Evolutionary conservation across 2,888 invertebrate species (phyloP), one percentile per base, ranked within the genome.

Genomic region (Drosophila macrospina): DNA sequence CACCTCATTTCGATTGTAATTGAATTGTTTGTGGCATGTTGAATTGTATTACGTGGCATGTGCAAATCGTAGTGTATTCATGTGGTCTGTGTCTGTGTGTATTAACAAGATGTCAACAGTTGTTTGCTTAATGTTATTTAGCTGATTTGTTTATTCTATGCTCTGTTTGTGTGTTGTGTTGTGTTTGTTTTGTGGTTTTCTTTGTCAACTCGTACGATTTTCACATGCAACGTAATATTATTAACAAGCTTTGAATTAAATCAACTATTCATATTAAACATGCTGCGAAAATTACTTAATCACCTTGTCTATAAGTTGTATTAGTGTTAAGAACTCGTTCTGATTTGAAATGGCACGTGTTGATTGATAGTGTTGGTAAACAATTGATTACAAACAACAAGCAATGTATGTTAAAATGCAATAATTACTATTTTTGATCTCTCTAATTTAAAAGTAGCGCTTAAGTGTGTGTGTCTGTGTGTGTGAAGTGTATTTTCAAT

Each of bases 121-220:
- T 39, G 16, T 1, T 1, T 39, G n/a, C 5, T 15, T 16, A 39
- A 39, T 16, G 15, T 39, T 39, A 16, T 30, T 36, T 16, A 55
- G 72, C 68, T 51, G 74, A 69, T 72, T 67, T 59, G 59, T 74
- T 55, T 73, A 59, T 69, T 73, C 65, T 65, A 65, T 50, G 56
- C 45, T 13, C 20, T 13, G 13, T 41, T 20, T 39, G 16, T 16
- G 16, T 8, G 16, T 0, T 48, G 3, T 5, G 34, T 24, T 34
- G 11, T 28, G 28, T 28, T 1, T 28, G 28, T 11, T 7, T 8
- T 5, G 15, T 28, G 39, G 47, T 13, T 60, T n/a, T 2, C 7
- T 63, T 3, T 44, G 71, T 63, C 16, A 44, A 54, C 57, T 28
- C 54, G 36, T 80, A 86, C 82, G 82, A 86, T 83, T 80, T 83